A percentile compares a stretch with the other conserved stretches of the same genome.
Evolutionary conservation across 2,113 vertebrate genomes (phyloP).

Genomic region (Collichthys lucidus): DNA sequence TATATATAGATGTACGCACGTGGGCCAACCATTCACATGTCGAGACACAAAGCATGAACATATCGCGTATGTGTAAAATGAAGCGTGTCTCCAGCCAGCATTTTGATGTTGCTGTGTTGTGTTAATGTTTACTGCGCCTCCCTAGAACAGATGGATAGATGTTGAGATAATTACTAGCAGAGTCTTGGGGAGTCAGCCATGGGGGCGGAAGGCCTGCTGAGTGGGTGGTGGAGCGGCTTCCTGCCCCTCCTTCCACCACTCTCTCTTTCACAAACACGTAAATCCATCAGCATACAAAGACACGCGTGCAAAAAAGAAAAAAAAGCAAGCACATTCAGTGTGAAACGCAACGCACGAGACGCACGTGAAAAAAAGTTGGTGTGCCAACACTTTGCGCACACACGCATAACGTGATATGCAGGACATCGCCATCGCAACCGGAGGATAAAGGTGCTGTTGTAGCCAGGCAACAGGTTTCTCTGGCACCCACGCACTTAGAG

Average conservation of each 20-base stretch:
- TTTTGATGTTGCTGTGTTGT: slow-evolving; percentile 75
- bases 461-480: slow-evolving; percentile 86
- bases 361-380: slow-evolving; percentile 35
- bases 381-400: slow-evolving; percentile 42
- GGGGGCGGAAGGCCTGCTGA: slow-evolving; percentile 79
- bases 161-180: slow-evolving; percentile 80
- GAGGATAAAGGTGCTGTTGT: slow-evolving; percentile 81
- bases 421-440: slow-evolving; percentile 80
- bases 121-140: slow-evolving; percentile 78
- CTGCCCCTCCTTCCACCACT: slow-evolving; percentile 60
- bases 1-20: slow-evolving; percentile 9
- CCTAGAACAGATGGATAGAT: slow-evolving; percentile 81
- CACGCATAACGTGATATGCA: slow-evolving; percentile 54
- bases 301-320: slow-evolving; percentile 2
- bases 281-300: slow-evolving; percentile 46
- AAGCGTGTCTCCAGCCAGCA: slow-evolving; percentile 61
- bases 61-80: slow-evolving; percentile 52
- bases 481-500: slow-evolving; percentile 79
- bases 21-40: slow-evolving; percentile 26
- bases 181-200: slow-evolving; percentile 81
- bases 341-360: slow-evolving; percentile 1
- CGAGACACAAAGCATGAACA: slow-evolving; percentile 31
- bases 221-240: slow-evolving; percentile 74
- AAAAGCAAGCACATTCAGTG: slow-evolving; percentile 5
- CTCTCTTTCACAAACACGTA: slow-evolving; percentile 35